phyloP scores from a whole-genome alignment of 2,888 invertebrate genomes.

The Dexiosoma caninum region DNA sequence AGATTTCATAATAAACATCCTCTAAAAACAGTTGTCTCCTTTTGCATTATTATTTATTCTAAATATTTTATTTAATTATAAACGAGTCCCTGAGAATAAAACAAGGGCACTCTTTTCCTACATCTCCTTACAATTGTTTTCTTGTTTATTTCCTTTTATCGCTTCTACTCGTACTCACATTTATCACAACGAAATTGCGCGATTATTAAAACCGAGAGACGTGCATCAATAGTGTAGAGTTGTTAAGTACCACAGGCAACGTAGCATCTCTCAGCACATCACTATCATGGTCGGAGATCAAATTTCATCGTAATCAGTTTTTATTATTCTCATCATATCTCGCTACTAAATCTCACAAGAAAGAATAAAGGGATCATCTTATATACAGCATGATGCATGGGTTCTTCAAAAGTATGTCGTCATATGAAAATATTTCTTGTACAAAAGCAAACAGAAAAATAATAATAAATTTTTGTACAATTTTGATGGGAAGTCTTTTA shows the following conservation, averaged over 20 bases:
- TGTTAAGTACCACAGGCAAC: slow-evolving; percentile 22
- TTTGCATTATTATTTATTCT: slow-evolving; percentile 42
- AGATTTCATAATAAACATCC: slow-evolving; percentile 52
- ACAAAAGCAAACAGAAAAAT: background rate
- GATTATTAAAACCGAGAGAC: slow-evolving; percentile 24
- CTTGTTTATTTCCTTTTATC: slow-evolving; percentile 49
- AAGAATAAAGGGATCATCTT: slow-evolving; percentile 47
- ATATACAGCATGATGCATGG: background rate
- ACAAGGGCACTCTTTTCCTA: slow-evolving; percentile 38
- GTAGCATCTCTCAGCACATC: slow-evolving; percentile 46
- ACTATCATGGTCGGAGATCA: slow-evolving; percentile 61
- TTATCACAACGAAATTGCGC: slow-evolving; percentile 27
- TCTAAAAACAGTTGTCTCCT: slow-evolving; percentile 53
- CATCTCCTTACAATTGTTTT: slow-evolving; percentile 20
- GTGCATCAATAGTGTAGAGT: background rate
- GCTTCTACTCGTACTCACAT: slow-evolving; percentile 15
- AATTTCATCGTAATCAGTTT: slow-evolving; percentile 56
- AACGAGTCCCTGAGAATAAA: slow-evolving; percentile 48
- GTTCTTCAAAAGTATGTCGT: slow-evolving; percentile 33
- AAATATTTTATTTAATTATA: slow-evolving; percentile 28
- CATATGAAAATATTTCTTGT: slow-evolving; percentile 1
- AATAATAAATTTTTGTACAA: background rate
- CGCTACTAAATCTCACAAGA: slow-evolving; percentile 38
- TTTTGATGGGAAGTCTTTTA: slow-evolving; percentile 25
- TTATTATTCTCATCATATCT: slow-evolving; percentile 60